Percentiles rank a stretch among this genome's conserved stretches.
phyloP scores from a whole-genome alignment of 2,797 vertebrate species.

The Tapera naevia region DNA sequence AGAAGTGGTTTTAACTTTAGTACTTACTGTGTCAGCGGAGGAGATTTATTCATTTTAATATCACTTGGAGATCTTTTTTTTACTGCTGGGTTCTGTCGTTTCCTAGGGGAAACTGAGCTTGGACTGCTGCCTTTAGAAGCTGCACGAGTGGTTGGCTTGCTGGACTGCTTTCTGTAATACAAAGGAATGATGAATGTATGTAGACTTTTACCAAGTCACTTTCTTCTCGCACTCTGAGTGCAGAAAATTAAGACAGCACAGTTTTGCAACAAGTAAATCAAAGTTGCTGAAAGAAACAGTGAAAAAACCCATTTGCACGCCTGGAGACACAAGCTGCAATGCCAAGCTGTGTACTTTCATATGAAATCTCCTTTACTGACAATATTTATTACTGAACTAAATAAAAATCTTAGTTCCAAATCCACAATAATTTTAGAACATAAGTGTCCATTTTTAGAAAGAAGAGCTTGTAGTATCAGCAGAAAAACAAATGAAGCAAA shows the following conservation, averaged over 20 bases:
- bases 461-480: neutral
- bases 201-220: neutral
- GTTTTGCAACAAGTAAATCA: neutral
- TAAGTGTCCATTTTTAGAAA: neutral
- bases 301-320: neutral
- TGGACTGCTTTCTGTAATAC: constrained; percentile 85
- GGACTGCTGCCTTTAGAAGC: constrained; percentile 80
- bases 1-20: constrained; percentile 26
- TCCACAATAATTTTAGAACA: neutral
- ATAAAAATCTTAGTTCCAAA: neutral
- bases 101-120: constrained; percentile 70
- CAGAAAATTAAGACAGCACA: neutral
- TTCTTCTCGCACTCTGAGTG: neutral
- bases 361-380: neutral
- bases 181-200: constrained; percentile 5
- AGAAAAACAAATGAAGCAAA: neutral
- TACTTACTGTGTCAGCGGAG: constrained; percentile 69
- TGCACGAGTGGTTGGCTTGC: constrained; percentile 88
- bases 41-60: constrained; percentile 68
- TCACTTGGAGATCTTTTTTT: constrained; percentile 67
- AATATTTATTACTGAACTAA: neutral
- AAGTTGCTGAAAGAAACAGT: neutral
- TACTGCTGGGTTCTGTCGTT: constrained; percentile 67
- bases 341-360: neutral
- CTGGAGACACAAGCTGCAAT: neutral